Conservation (phyloP, 2,888 invertebrate genomes). For the Chloromyia formosa region DNA sequence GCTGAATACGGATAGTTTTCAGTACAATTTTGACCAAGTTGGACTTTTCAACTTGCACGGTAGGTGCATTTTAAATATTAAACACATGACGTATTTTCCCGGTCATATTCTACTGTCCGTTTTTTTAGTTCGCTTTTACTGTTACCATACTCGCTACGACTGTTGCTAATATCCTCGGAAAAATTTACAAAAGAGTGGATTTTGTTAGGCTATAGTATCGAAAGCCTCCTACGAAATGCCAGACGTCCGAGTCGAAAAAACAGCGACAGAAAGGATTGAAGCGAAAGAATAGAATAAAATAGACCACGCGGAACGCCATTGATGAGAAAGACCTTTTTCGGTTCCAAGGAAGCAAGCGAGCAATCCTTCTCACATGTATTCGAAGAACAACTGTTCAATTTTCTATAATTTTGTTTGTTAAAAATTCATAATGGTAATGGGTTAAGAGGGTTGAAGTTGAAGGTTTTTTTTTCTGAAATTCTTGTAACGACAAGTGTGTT, state of each 20-base stretch:
- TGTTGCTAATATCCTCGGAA: not conserved
- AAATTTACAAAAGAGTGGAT: not conserved
- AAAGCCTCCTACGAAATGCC: not conserved
- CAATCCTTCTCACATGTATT: not conserved
- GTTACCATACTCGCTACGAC: no score
- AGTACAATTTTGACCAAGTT: not conserved
- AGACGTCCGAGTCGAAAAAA: no score
- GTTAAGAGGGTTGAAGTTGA: no score
- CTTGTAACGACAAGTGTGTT: no score
- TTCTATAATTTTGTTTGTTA: constrained; percentile 20
- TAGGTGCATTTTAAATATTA: constrained; percentile 38
- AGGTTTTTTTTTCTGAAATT: no score
- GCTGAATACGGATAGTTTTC: not conserved
- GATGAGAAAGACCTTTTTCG: not conserved
- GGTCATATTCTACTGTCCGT: not conserved
- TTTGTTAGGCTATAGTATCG: not conserved
- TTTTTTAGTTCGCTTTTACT: not conserved
- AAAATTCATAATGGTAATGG: constrained; percentile 18
- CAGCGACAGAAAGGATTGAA: no score
- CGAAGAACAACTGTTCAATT: constrained; percentile 25
- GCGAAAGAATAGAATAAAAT: no score
- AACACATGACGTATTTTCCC: constrained; percentile 34
- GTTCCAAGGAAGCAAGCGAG: not conserved
- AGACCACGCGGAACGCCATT: not conserved
- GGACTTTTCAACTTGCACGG: constrained; percentile 26